Conservation (phyloP, 2,113 vertebrate species). For the Drymodes brunneopygia region DNA sequence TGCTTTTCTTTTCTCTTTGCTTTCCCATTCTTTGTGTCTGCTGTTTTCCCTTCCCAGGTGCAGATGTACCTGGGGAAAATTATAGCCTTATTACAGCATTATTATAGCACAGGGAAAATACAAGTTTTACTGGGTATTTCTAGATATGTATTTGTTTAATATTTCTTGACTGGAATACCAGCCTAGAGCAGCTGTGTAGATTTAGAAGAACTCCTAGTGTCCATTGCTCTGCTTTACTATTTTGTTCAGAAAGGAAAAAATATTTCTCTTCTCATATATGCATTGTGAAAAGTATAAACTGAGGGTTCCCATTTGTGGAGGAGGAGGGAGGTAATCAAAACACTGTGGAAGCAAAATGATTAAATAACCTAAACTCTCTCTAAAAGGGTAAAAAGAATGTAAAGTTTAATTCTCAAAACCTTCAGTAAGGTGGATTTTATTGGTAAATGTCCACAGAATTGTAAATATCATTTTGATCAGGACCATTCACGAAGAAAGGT, state of each 20-base stretch:
- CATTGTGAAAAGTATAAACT: background rate
- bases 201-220: background rate
- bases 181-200: background rate
- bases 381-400: background rate
- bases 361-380: background rate
- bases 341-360: background rate
- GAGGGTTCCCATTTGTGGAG: background rate
- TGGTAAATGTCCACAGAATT: background rate
- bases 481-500: background rate
- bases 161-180: background rate
- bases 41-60: background rate
- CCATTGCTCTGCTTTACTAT: background rate
- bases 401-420: background rate
- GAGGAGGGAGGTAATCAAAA: background rate
- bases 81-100: background rate
- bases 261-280: background rate
- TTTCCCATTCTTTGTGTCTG: background rate
- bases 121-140: background rate
- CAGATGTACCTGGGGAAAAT: background rate
- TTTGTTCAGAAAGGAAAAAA: background rate
- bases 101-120: background rate
- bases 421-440: background rate
- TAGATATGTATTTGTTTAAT: background rate
- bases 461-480: background rate
- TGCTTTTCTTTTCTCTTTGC: background rate